Conservation (phyloP, 2,113 vertebrate species). For the Ammodramus savannarum region DNA sequence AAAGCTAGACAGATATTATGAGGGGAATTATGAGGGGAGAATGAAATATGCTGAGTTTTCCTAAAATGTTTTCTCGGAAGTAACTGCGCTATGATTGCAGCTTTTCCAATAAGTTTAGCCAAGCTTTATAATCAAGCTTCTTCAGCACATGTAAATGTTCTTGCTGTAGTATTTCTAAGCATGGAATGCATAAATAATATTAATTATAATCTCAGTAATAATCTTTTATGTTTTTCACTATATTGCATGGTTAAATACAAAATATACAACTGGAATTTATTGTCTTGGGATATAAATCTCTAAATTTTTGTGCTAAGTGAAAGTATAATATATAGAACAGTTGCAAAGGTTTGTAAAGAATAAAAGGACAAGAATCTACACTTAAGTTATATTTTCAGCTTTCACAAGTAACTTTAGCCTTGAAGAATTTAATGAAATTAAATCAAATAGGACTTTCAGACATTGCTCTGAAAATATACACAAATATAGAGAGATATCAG, state of each 20-base stretch:
- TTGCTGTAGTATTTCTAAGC: background rate
- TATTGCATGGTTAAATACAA: background rate
- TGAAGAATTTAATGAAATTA: constrained; percentile 11
- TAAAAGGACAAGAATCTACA: background rate
- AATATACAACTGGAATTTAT: background rate
- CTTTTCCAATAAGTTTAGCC: background rate
- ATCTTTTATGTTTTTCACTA: background rate
- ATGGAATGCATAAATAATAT: background rate
- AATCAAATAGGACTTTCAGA: background rate
- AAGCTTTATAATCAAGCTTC: background rate
- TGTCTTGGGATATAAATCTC: background rate
- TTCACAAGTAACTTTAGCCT: background rate
- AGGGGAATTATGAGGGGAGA: background rate
- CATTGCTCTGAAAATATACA: constrained; percentile 13
- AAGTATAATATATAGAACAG: background rate
- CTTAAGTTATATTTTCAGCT: background rate
- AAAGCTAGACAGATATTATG: background rate
- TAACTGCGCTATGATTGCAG: background rate
- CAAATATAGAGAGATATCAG: background rate
- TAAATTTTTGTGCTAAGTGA: background rate
- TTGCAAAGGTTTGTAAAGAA: background rate
- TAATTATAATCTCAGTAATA: background rate
- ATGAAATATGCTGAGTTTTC: background rate
- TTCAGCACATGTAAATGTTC: background rate
- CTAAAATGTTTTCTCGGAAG: background rate